Percentiles rank a stretch among this genome's conserved stretches.
phyloP scores from a whole-genome alignment of 2,797 vertebrate species.

The Sebastes trivittatus region DNA sequence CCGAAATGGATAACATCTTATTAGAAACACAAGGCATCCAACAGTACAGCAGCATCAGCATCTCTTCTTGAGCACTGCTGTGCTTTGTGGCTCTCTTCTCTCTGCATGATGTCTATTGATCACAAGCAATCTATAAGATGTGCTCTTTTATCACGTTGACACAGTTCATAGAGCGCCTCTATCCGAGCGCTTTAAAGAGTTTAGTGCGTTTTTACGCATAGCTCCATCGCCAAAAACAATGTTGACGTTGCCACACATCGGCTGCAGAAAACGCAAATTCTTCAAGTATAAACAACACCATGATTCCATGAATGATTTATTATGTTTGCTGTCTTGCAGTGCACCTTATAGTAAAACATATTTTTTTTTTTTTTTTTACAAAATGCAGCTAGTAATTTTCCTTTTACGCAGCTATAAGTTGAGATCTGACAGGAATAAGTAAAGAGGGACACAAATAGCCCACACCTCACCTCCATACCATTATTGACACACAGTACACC shows the following conservation, averaged over 20 bases:
- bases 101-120: constrained; percentile 9
- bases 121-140: not conserved
- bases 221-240: not conserved
- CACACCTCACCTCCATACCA: no score
- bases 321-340: not conserved
- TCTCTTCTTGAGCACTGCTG: constrained; percentile 10
- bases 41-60: not conserved
- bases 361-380: not conserved
- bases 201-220: constrained; percentile 48
- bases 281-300: not conserved
- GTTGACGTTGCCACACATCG: not conserved
- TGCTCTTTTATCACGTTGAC: not conserved
- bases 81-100: constrained; percentile 6
- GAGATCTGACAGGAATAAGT: not conserved
- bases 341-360: not conserved
- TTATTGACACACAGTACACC: no score
- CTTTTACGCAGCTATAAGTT: constrained; percentile 23
- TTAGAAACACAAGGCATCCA: not conserved
- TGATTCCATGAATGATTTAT: not conserved
- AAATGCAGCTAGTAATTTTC: not conserved
- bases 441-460: no score
- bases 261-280: not conserved
- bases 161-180: not conserved
- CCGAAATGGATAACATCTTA: not conserved
- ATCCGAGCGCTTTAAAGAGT: not conserved